Percentiles rank a stretch among this genome's conserved stretches.
Conservation (phyloP, 2,113 vertebrate species). For the Oreochromis aureus region DNA sequence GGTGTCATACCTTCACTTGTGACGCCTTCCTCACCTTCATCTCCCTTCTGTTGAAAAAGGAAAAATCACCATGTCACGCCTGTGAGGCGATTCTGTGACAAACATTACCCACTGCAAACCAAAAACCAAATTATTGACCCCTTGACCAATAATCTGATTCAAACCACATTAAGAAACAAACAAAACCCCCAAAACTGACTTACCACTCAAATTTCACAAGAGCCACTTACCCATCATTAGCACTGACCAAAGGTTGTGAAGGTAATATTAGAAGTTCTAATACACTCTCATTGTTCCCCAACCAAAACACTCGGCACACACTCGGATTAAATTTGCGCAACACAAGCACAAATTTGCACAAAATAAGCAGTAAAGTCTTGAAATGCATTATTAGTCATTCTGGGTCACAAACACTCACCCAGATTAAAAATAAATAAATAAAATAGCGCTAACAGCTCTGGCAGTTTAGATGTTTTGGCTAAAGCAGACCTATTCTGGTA, state of each 20-base stretch:
- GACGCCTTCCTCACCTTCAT: slow-evolving; percentile 92
- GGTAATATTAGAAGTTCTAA: neutral
- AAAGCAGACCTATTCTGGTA: neutral
- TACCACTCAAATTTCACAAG: neutral
- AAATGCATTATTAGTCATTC: neutral
- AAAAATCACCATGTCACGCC: neutral
- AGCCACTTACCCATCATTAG: neutral
- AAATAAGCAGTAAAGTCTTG: slow-evolving; percentile 34
- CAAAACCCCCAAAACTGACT: neutral
- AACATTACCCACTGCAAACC: neutral
- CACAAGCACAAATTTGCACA: neutral
- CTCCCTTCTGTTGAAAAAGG: slow-evolving; percentile 78
- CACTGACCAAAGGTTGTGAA: neutral
- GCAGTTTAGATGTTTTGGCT: neutral
- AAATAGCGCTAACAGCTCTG: neutral
- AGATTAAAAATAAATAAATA: neutral
- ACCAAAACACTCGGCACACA: neutral
- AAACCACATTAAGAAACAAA: neutral
- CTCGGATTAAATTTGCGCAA: neutral
- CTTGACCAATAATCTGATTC: neutral
- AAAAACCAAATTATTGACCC: neutral
- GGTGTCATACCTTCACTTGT: slow-evolving; percentile 88
- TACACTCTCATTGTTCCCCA: neutral
- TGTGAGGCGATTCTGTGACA: neutral
- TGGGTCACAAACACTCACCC: neutral